Percentiles rank a stretch among this genome's conserved stretches.
Evolutionary conservation across 2,113 vertebrate species (phyloP).

Genomic region (Ailuropoda melanoleuca): DNA sequence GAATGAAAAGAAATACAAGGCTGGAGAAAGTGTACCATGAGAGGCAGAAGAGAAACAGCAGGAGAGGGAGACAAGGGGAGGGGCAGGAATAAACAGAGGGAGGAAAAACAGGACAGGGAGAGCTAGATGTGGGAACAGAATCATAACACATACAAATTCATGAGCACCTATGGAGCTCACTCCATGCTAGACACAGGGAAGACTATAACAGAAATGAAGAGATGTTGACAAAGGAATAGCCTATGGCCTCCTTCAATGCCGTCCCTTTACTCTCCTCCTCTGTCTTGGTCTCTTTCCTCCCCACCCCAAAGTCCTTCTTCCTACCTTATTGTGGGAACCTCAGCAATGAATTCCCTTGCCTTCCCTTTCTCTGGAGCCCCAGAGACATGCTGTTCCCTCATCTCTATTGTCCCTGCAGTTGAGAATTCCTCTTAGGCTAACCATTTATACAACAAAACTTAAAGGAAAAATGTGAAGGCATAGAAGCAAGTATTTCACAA

Average conservation of each 20-base stretch:
- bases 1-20: background rate
- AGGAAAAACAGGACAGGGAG: background rate
- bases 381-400: background rate
- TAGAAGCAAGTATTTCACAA: background rate
- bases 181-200: no score
- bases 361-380: background rate
- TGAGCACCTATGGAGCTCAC: rapidly evolving
- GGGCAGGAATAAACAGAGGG: background rate
- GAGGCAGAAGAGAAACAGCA: background rate
- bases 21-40: background rate
- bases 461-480: background rate
- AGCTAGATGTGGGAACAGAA: background rate
- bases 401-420: background rate
- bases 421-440: background rate
- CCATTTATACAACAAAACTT: background rate
- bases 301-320: background rate
- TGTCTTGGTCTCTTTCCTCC: background rate
- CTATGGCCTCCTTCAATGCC: background rate
- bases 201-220: background rate
- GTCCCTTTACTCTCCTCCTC: background rate
- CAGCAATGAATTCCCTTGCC: background rate
- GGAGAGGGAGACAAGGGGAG: background rate
- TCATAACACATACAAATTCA: background rate
- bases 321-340: background rate
- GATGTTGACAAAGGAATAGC: background rate